Conservation (phyloP, 2,113 vertebrate genomes). For the Dipodomys spectabilis region DNA sequence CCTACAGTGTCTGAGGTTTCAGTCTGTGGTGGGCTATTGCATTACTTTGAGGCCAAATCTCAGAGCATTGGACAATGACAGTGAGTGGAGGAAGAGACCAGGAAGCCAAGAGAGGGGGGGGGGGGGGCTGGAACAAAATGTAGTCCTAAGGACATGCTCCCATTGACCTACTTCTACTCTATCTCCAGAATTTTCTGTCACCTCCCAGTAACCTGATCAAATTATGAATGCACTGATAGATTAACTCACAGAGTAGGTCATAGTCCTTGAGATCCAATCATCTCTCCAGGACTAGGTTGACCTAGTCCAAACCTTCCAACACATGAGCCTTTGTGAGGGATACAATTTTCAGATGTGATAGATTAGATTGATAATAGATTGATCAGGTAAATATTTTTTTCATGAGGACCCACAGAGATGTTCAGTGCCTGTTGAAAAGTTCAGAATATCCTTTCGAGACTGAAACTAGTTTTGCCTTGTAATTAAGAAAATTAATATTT, state of each 20-base stretch:
- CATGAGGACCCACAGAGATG: not conserved
- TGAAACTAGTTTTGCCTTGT: not conserved
- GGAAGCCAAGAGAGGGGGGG: not conserved
- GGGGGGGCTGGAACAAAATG: not conserved
- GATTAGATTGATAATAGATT: not conserved
- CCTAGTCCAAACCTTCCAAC: too few relatives aligned
- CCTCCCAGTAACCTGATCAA: not conserved
- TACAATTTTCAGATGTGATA: too few relatives aligned
- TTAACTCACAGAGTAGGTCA: not conserved
- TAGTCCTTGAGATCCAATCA: not conserved
- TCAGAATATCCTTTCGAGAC: not conserved
- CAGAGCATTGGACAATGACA: not conserved
- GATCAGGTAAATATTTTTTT: not conserved
- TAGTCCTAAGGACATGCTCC: too few relatives aligned
- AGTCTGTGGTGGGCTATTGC: not conserved
- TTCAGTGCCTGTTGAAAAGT: not conserved
- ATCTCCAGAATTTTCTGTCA: not conserved
- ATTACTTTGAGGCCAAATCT: not conserved
- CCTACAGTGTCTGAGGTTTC: not conserved
- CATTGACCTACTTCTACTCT: not conserved
- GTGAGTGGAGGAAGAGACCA: not conserved
- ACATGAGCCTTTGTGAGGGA: too few relatives aligned
- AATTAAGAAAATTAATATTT: not conserved
- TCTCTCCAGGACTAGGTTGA: not conserved
- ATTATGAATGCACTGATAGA: not conserved